These are phyloP conservation scores for Nephrotoma guestfalica DNA, from an alignment of 2,888 invertebrate species.

Conservation along the genomic window DNA sequence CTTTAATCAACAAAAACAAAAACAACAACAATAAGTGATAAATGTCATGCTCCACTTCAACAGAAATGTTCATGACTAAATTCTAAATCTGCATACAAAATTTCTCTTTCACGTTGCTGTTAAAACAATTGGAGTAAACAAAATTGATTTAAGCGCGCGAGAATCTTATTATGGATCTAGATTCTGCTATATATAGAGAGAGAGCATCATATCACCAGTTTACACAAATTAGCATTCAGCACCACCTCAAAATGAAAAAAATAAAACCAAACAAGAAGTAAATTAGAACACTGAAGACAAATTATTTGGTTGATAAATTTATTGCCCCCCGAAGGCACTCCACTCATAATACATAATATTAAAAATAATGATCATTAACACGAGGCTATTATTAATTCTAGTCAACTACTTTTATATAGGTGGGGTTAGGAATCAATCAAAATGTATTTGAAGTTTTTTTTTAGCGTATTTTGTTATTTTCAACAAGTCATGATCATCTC, in stretches of 20 bases:
- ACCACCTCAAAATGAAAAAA: background rate
- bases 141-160: background rate
- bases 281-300: background rate
- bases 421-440: background rate
- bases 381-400: background rate
- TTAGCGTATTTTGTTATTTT: background rate
- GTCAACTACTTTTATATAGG: background rate
- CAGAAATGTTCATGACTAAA: background rate
- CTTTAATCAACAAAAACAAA: background rate
- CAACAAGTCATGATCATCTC: background rate
- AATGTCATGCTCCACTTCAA: background rate
- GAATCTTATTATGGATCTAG: background rate
- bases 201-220: background rate
- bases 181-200: background rate
- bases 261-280: background rate
- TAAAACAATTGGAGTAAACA: background rate
- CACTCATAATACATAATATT: background rate
- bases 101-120: background rate
- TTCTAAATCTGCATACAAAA: background rate
- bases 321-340: background rate
- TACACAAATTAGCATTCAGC: background rate
- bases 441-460: background rate
- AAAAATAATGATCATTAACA: background rate
- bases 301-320: background rate
- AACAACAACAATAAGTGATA: background rate